Evolutionary conservation across 2,797 vertebrate genomes (phyloP).

Genomic region (Coranthus polyacanthus): DNA sequence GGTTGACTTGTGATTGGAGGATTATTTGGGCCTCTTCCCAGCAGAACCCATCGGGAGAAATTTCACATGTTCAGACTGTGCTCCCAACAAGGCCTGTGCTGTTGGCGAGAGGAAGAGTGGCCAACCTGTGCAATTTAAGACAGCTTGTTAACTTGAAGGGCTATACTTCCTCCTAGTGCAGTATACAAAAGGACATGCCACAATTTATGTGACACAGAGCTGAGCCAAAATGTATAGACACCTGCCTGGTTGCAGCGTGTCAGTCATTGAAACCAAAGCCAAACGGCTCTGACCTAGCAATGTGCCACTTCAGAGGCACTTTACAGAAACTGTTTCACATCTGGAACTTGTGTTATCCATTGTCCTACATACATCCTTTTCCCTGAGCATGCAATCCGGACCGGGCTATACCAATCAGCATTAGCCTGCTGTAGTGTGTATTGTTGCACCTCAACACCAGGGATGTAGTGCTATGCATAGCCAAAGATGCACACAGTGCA

Average conservation of each 20-base stretch:
- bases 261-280: slow-evolving; percentile 75
- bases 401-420: slow-evolving; percentile 68
- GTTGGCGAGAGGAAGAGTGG: slow-evolving; percentile 38
- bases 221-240: slow-evolving; percentile 61
- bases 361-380: slow-evolving; percentile 32
- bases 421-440: slow-evolving; percentile 56
- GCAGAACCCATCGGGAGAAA: slow-evolving; percentile 39
- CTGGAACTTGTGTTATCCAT: slow-evolving; percentile 32
- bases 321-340: slow-evolving; percentile 43
- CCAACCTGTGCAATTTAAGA: slow-evolving; percentile 73
- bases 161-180: slow-evolving; percentile 64
- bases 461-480: slow-evolving; percentile 61
- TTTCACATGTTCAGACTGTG: slow-evolving; percentile 38
- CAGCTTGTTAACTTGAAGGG: slow-evolving; percentile 71
- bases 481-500: slow-evolving; percentile 77
- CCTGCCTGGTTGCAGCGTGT: slow-evolving; percentile 78
- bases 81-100: slow-evolving; percentile 35
- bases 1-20: slow-evolving; percentile 67
- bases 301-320: slow-evolving; percentile 50
- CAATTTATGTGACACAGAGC: slow-evolving; percentile 48
- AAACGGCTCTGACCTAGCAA: slow-evolving; percentile 56
- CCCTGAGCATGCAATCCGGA: slow-evolving; percentile 67
- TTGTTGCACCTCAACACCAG: slow-evolving; percentile 56
- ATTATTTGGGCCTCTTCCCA: slow-evolving; percentile 56
- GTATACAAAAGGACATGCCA: slow-evolving; percentile 44